A percentile compares a stretch with the other conserved stretches of the same genome.
Evolutionary conservation across 2,797 vertebrate genomes (phyloP).

Genomic region (Anguilla obscura): DNA sequence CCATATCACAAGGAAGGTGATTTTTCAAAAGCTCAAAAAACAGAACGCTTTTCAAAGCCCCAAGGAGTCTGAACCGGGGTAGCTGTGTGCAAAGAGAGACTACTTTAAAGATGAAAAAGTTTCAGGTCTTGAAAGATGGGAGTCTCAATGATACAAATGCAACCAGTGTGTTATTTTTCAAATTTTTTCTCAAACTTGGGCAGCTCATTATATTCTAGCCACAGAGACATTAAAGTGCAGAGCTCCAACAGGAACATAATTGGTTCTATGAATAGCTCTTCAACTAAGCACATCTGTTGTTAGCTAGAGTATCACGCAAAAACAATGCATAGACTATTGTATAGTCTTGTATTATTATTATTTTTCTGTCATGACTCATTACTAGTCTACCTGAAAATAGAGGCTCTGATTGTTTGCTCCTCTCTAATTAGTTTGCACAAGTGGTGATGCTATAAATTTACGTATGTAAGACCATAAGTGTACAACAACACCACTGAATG

Average conservation of each 20-base stretch:
- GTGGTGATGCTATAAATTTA: neutral
- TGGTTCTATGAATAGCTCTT: conserved; percentile 7
- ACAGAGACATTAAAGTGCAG: neutral
- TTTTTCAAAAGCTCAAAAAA: neutral
- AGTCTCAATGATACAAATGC: neutral
- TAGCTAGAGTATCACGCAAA: neutral
- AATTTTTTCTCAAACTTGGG: conserved; percentile 2
- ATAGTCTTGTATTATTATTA: neutral
- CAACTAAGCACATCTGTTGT: neutral
- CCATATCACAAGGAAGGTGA: conserved; percentile 1
- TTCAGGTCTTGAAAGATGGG: neutral
- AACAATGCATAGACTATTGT: neutral
- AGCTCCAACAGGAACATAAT: neutral
- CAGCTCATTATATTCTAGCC: conserved; percentile 3
- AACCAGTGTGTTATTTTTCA: neutral
- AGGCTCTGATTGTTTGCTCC: neutral
- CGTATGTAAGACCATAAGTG: neutral
- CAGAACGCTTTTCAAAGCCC: neutral
- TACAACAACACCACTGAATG: neutral
- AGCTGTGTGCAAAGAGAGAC: neutral
- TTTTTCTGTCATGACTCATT: neutral
- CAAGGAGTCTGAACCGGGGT: neutral
- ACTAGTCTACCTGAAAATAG: neutral
- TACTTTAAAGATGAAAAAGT: conserved; percentile 4
- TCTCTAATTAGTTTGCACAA: neutral